Conservation (phyloP, 2,888 invertebrate genomes). For the Parnassius orleans region DNA sequence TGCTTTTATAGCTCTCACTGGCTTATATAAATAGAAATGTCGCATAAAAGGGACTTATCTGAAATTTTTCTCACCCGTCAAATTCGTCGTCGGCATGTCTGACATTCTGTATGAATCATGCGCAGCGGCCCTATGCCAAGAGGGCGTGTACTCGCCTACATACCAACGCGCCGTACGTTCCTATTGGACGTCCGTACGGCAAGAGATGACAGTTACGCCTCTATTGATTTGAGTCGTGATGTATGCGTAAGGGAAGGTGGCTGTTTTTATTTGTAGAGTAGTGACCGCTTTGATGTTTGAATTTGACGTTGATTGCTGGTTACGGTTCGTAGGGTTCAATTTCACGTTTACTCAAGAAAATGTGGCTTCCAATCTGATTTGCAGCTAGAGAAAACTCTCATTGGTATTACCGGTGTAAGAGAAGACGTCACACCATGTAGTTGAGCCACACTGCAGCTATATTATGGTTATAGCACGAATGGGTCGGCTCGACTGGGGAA, state of each 20-base stretch:
- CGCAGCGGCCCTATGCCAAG: constrained; percentile 26
- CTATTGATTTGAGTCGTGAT: constrained; percentile 1
- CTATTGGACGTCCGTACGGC: constrained; percentile 12
- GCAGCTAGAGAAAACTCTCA: no score
- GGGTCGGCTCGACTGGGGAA: no score
- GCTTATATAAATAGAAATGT: no score
- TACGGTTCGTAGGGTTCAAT: background rate
- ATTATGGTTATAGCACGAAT: no score
- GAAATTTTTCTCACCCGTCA: constrained; percentile 16
- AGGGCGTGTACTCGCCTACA: constrained; percentile 24
- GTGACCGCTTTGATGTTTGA: background rate
- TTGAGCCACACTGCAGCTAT: no score
- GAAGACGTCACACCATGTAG: no score
- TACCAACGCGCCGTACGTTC: background rate
- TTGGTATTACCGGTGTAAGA: no score
- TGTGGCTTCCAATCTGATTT: no score
- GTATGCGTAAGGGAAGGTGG: background rate
- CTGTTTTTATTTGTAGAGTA: background rate
- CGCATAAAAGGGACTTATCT: background rate
- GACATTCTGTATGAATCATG: constrained; percentile 28
- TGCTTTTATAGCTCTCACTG: no score
- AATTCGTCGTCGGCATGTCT: constrained; percentile 16
- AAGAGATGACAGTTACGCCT: constrained; percentile 18
- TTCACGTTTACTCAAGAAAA: background rate
- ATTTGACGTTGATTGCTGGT: background rate